Evolutionary conservation across 2,797 vertebrate species (phyloP).

Genomic region (Australoheros facetus): DNA sequence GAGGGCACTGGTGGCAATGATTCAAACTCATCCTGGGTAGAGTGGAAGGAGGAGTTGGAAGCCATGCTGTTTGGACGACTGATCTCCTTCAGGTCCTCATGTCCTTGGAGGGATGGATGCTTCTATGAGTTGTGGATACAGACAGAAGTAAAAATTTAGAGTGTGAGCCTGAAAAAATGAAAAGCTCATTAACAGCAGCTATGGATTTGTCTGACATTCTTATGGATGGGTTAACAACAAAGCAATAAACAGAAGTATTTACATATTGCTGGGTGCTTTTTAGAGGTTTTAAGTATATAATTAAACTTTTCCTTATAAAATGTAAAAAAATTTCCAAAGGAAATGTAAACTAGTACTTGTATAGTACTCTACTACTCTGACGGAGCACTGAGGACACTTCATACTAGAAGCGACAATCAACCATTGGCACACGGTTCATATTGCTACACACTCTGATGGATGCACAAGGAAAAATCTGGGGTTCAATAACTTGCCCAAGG

Average conservation of each 20-base stretch:
- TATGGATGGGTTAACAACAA: background rate
- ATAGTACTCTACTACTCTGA: background rate
- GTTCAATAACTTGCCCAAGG: background rate
- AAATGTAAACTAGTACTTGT: background rate
- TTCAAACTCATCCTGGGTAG: constrained; percentile 84
- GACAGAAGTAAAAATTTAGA: background rate
- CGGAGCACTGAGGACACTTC: background rate
- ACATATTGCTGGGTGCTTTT: background rate
- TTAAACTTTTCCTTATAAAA: background rate
- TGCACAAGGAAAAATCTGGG: background rate
- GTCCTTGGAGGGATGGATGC: constrained; percentile 69
- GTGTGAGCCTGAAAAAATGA: background rate
- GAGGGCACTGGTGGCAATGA: constrained; percentile 30
- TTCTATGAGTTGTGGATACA: constrained; percentile 59
- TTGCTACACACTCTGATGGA: background rate
- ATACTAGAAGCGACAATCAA: background rate
- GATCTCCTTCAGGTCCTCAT: constrained; percentile 67
- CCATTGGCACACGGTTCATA: background rate
- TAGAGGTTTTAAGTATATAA: background rate
- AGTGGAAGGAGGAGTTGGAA: constrained; percentile 84
- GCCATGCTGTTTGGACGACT: constrained; percentile 82
- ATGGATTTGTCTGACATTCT: background rate
- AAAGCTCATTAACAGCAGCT: background rate
- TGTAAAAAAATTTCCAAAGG: background rate
- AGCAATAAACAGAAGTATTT: background rate